A percentile compares a stretch with the other conserved stretches of the same genome.
These are phyloP conservation scores for Plusia festucae DNA, from an alignment of 2,888 invertebrate genomes.

Conservation along the genomic window DNA sequence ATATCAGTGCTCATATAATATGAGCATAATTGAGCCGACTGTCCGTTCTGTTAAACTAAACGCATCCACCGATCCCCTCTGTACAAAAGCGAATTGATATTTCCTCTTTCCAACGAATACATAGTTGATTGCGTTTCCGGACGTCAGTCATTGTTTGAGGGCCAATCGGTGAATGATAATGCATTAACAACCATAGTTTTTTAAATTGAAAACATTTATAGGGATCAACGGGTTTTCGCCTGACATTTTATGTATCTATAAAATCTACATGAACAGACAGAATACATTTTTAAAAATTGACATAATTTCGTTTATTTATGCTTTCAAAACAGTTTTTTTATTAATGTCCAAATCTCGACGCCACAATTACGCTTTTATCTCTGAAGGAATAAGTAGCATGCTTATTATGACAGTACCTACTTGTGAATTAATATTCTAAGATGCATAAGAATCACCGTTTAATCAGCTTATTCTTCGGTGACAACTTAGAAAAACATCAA, in stretches of 20 bases:
- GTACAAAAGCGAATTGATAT: slow-evolving; percentile 83
- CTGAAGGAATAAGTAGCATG: too few relatives aligned
- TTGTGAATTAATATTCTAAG: too few relatives aligned
- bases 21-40: slow-evolving; percentile 76
- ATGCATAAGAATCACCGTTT: too few relatives aligned
- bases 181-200: slow-evolving; percentile 50
- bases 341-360: too few relatives aligned
- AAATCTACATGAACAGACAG: too few relatives aligned
- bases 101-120: slow-evolving; percentile 86
- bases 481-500: too few relatives aligned
- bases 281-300: too few relatives aligned
- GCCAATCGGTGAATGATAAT: slow-evolving; percentile 71
- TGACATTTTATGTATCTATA: neutral
- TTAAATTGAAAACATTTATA: slow-evolving; percentile 18
- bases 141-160: slow-evolving; percentile 84
- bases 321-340: too few relatives aligned
- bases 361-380: too few relatives aligned
- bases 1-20: slow-evolving; percentile 61
- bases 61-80: slow-evolving; percentile 76
- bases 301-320: too few relatives aligned
- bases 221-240: neutral
- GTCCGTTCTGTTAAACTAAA: slow-evolving; percentile 67
- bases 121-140: slow-evolving; percentile 87
- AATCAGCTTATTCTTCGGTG: too few relatives aligned
- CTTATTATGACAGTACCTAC: too few relatives aligned